Conservation (phyloP, 2,113 vertebrate species). For the Speoplatyrhinus poulsoni region DNA sequence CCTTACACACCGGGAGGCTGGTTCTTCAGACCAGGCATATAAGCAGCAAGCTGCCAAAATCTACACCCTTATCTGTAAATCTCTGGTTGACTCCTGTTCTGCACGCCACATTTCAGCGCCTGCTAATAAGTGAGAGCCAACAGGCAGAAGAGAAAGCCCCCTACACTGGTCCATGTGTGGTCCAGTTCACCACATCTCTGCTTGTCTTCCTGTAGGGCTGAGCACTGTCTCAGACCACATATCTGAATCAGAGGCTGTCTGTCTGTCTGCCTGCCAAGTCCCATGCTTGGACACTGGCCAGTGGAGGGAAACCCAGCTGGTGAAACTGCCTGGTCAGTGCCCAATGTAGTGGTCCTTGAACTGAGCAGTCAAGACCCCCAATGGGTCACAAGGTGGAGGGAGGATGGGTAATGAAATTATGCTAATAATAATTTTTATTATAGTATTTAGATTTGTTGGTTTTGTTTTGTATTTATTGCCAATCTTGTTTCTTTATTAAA, state of each 20-base stretch:
- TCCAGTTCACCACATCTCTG: constrained; percentile 3
- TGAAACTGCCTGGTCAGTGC: constrained; percentile 46
- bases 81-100: neutral
- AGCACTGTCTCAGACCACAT: constrained; percentile 4
- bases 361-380: neutral
- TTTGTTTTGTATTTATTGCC: too few relatives aligned
- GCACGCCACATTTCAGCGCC: constrained; percentile 19
- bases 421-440: neutral
- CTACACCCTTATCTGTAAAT: neutral
- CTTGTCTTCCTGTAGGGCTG: neutral
- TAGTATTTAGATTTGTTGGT: too few relatives aligned
- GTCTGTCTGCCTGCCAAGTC: too few relatives aligned
- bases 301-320: constrained; percentile 19
- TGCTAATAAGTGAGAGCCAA: constrained; percentile 14
- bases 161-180: neutral
- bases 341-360: neutral
- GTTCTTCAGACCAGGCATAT: neutral
- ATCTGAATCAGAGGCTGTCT: neutral
- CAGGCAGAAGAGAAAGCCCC: neutral
- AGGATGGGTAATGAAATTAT: constrained; percentile 8
- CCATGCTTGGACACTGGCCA: too few relatives aligned
- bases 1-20: neutral
- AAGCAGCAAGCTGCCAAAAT: neutral
- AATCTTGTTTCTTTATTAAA: too few relatives aligned
- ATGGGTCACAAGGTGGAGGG: constrained; percentile 11